Conservation (phyloP, 2,113 vertebrate genomes). For the Gorsachius goisagi region DNA sequence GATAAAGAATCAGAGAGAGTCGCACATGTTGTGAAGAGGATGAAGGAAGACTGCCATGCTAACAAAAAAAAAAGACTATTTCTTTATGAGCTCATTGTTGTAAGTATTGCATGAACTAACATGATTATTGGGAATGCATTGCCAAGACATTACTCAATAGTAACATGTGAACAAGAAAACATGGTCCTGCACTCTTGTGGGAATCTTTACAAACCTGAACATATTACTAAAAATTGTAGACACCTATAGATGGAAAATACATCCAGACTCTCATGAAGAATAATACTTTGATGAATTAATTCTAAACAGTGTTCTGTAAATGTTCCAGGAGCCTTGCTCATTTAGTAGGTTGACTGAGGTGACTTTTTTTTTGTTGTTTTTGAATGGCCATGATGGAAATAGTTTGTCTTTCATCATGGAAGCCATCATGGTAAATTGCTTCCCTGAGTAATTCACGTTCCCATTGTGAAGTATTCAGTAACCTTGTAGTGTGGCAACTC, state of each 20-base stretch:
- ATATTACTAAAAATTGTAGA: neutral
- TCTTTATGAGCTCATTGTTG: conserved; percentile 89
- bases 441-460: neutral
- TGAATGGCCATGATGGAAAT: neutral
- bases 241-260: neutral
- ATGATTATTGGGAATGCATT: neutral
- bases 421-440: neutral
- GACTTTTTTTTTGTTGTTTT: neutral
- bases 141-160: neutral
- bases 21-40: conserved; percentile 86
- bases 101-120: conserved; percentile 73
- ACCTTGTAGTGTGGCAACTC: neutral
- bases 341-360: neutral
- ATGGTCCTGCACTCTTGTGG: neutral
- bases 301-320: neutral
- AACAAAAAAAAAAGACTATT: conserved; percentile 85
- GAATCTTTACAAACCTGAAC: neutral
- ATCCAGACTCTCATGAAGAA: neutral
- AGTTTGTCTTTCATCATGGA: neutral
- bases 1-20: conserved; percentile 89
- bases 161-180: neutral
- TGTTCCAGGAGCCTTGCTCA: neutral
- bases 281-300: neutral
- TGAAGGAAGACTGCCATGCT: conserved; percentile 93
- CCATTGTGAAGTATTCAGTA: neutral